phyloP scores from a whole-genome alignment of 2,797 vertebrate genomes.

The Botia almorhae region DNA sequence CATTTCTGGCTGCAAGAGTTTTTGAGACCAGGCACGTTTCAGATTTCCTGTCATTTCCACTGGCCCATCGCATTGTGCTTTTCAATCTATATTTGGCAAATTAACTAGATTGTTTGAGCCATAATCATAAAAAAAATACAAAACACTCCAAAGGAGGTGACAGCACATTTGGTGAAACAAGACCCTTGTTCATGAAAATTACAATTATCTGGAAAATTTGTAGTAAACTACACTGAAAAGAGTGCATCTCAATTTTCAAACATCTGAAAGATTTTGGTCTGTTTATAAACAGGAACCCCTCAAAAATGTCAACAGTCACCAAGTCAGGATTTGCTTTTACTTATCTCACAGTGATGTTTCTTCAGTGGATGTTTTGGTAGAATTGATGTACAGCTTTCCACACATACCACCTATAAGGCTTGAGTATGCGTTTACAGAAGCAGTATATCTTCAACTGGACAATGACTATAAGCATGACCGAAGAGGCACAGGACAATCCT shows the following conservation, averaged over 20 bases:
- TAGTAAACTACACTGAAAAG: too few species aligned
- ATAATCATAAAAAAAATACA: not conserved
- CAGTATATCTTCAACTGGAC: not conserved
- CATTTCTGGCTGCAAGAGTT: not conserved
- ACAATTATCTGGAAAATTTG: not conserved
- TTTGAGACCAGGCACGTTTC: not conserved
- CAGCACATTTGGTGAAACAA: slow-evolving; percentile 42
- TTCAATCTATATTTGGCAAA: slow-evolving; percentile 41
- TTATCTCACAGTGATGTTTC: slow-evolving; percentile 29
- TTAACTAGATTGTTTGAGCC: slow-evolving; percentile 11
- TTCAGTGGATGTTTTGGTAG: slow-evolving; percentile 22
- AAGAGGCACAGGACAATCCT: not conserved
- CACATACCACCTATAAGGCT: slow-evolving; percentile 1
- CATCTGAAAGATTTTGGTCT: slow-evolving; percentile 30
- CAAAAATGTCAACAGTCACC: not conserved
- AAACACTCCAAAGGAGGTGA: slow-evolving; percentile 18
- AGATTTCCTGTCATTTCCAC: not conserved
- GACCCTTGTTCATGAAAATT: slow-evolving; percentile 15
- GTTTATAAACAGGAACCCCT: slow-evolving; percentile 16
- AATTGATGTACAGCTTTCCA: not conserved
- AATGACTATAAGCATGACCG: not conserved
- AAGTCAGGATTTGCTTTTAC: not conserved
- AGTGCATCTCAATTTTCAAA: not conserved
- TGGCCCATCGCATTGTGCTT: slow-evolving; percentile 40
- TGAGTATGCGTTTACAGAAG: not conserved